These are phyloP conservation scores for Pelosia muscerda DNA, from an alignment of 2,888 invertebrate genomes.

Conservation along the genomic window DNA sequence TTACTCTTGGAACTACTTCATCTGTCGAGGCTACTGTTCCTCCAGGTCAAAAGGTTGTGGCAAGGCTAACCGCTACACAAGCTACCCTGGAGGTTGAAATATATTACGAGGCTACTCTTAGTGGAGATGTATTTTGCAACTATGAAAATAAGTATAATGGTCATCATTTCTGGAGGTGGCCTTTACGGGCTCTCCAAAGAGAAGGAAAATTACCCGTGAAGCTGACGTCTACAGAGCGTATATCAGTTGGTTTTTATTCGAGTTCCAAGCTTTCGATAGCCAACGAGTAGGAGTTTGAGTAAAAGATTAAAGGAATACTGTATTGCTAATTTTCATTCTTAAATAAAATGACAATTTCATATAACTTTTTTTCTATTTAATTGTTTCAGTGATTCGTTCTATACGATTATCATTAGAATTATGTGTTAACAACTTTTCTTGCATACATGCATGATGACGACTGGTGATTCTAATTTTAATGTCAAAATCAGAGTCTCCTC, in stretches of 20 bases:
- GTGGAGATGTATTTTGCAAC: slow-evolving; percentile 4
- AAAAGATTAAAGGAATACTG: too few relatives aligned
- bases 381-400: too few relatives aligned
- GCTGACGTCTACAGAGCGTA: background rate
- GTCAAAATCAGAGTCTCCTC: too few relatives aligned
- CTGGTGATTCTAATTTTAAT: too few relatives aligned
- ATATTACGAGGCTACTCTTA: background rate
- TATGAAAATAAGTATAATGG: background rate
- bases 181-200: fast-evolving
- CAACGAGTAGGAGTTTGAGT: background rate
- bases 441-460: too few relatives aligned
- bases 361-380: too few relatives aligned
- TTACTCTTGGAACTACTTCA: background rate
- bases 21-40: background rate
- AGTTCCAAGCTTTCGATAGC: too few relatives aligned
- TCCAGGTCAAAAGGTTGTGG: background rate
- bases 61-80: background rate
- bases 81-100: background rate
- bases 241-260: background rate
- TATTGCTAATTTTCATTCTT: too few relatives aligned
- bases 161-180: background rate
- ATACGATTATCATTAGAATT: too few relatives aligned
- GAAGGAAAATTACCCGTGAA: background rate
- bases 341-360: too few relatives aligned
- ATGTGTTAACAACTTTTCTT: too few relatives aligned